phyloP scores from a whole-genome alignment of 1,140 invertebrate species.

The Notospermus geniculatus region DNA sequence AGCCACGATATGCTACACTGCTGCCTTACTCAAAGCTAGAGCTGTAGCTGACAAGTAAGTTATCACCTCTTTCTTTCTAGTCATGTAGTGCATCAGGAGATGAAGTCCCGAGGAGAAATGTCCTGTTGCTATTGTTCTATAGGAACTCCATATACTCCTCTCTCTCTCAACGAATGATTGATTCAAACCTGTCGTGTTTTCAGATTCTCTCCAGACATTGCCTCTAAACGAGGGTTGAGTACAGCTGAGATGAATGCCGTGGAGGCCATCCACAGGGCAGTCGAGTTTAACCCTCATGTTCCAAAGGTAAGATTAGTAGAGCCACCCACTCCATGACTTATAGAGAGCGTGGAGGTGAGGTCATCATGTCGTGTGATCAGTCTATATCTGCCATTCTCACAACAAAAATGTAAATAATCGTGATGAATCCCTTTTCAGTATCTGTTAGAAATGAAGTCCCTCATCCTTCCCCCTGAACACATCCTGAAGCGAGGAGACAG shows the following conservation, averaged over 20 bases:
- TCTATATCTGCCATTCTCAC: too few relatives aligned
- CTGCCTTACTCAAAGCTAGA: slow-evolving; percentile 89
- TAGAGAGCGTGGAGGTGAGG: neutral
- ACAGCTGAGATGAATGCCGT: slow-evolving; percentile 91
- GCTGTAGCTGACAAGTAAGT: slow-evolving; percentile 85
- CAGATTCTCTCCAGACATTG: slow-evolving; percentile 78
- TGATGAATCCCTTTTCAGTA: too few relatives aligned
- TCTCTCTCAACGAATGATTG: slow-evolving; percentile 10
- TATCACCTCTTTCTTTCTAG: neutral
- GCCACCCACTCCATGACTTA: too few relatives aligned
- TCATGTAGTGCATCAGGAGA: too few relatives aligned
- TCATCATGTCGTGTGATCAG: too few relatives aligned
- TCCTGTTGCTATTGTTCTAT: too few relatives aligned
- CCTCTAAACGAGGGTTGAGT: slow-evolving; percentile 81
- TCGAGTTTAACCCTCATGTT: slow-evolving; percentile 98
- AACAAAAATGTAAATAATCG: too few relatives aligned
- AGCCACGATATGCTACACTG: slow-evolving; percentile 96
- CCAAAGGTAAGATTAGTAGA: slow-evolving; percentile 70
- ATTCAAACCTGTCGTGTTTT: slow-evolving; percentile 12
- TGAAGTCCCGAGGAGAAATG: too few relatives aligned
- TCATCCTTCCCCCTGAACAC: slow-evolving; percentile 95
- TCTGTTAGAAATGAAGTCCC: slow-evolving; percentile 91
- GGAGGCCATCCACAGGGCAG: slow-evolving; percentile 94
- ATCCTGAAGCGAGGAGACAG: slow-evolving; percentile 96
- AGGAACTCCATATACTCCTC: too few relatives aligned